phyloP scores from a whole-genome alignment of 2,113 vertebrate genomes.

The Nycticryphes semicollaris region DNA sequence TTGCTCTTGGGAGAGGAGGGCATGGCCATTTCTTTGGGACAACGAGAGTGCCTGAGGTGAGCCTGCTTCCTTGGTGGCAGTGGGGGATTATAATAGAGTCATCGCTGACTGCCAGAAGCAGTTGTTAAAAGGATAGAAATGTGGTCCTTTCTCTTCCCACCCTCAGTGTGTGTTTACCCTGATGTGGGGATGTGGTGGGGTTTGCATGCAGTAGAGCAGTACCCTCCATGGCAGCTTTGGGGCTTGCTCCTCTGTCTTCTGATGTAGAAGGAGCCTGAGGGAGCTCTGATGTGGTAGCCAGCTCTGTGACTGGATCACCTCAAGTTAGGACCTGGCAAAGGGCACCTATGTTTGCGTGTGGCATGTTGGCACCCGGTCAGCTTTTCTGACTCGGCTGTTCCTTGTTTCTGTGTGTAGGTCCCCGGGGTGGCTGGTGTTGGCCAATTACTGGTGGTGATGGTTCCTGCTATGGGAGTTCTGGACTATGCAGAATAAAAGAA shows the following conservation, averaged over 20 bases:
- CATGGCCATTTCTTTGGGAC: rapidly evolving
- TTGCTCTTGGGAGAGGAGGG: background rate
- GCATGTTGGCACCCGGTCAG: too few relatives aligned
- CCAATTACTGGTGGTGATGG: rapidly evolving
- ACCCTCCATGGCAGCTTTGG: background rate
- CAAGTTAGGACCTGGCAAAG: rapidly evolving
- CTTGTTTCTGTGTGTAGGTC: background rate
- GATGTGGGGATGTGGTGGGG: background rate
- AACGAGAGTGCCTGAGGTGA: background rate
- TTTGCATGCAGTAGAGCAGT: rapidly evolving
- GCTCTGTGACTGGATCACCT: background rate
- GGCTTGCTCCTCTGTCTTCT: background rate
- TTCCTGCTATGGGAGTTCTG: background rate
- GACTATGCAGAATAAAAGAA: background rate
- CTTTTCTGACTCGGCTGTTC: rapidly evolving
- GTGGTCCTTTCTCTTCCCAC: too few relatives aligned
- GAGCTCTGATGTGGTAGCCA: background rate
- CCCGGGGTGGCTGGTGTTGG: background rate
- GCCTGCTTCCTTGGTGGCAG: background rate
- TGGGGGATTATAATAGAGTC: background rate
- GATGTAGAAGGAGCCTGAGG: background rate
- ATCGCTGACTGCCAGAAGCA: too few relatives aligned
- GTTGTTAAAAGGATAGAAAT: background rate
- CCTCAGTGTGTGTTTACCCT: too few relatives aligned
- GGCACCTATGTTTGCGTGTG: background rate